Evolutionary conservation across 2,113 vertebrate species (phyloP).

Genomic region (Tringa solitaria): DNA sequence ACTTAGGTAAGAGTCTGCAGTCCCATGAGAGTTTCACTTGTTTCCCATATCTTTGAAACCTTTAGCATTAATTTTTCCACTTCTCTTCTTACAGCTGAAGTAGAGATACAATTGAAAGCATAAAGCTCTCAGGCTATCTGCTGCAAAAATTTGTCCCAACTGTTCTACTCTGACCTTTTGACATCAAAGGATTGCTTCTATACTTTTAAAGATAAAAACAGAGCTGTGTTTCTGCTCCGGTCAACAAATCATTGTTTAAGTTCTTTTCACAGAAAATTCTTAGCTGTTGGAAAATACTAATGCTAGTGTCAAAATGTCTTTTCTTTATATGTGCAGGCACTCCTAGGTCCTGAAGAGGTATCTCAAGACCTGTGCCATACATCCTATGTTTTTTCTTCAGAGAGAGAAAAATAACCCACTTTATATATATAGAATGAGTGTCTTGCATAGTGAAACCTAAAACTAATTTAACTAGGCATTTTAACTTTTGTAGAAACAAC

Average conservation of each 20-base stretch:
- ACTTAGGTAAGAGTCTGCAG: background rate
- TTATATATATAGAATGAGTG: background rate
- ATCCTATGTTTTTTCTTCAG: background rate
- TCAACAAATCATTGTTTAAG: conserved; percentile 26
- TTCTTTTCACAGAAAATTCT: background rate
- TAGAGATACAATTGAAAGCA: conserved; percentile 4
- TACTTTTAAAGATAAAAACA: conserved; percentile 25
- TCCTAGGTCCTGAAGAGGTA: background rate
- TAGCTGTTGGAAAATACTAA: background rate
- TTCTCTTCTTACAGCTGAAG: background rate
- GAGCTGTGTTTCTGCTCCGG: background rate
- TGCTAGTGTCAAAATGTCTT: background rate
- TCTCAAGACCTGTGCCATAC: background rate
- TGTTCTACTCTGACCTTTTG: conserved; percentile 22
- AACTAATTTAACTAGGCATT: background rate
- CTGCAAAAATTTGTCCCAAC: conserved; percentile 23
- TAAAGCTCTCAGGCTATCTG: conserved; percentile 5
- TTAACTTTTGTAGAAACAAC: background rate
- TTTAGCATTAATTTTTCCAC: conserved; percentile 29
- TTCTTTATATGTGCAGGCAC: background rate
- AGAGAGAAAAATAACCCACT: background rate
- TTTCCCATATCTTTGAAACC: background rate
- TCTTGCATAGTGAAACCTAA: background rate
- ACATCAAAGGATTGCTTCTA: conserved; percentile 16
- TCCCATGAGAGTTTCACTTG: background rate